Base-by-base conservation (phyloP, 2,113 vertebrate species). In the Bujurquina vittata region DNA sequence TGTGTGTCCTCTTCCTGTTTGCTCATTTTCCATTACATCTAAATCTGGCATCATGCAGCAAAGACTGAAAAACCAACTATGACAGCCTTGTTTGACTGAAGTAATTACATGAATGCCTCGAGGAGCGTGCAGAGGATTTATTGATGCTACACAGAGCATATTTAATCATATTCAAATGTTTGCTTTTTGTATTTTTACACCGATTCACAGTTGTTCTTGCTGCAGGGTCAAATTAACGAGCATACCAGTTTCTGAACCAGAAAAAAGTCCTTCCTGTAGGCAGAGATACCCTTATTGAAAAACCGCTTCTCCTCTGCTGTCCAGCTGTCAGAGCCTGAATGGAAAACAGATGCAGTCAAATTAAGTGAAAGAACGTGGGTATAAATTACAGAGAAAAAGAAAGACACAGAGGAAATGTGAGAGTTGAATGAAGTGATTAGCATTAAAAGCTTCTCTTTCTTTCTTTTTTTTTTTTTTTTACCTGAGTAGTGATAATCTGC, bases 261-360 rank as follows among this genome's bases (percentile, higher is more conserved):
- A 87, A 99, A 97, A 90, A 99, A 99, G 84, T 99, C 99, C 93
- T 98, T 99, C 94, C 97, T 97, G 93, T 99, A 99, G 63, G 98
- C 96, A 58, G 97, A 95, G 84, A 99, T 98, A 78, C 98, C 98
- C 92, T 99, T 99, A 90, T 99, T 99, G 94, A 99, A 99, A 81
- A 97, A 96, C 76, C 95, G 96, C 94, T 97, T 98, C 94, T 99
- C 99, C 0, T 96, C 92, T 85, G 95, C 91, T 61, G 96, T 97
- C 99, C 99, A 99, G 83, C 94, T 95, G 93, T 98, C 99, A 2
- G 97, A 99, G 77, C 99, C 99, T 99, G 79, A 1, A 14, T 74
- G 81, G n/a, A 78, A 58, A 89, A 73, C 20, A 87, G 6, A 73
- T 2, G 33, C 35, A 78, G 77, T 8, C 4, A 54, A 58, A 33